These are phyloP conservation scores for Drosophila prostipennis DNA, from an alignment of 2,888 invertebrate species.

Conservation along the genomic window DNA sequence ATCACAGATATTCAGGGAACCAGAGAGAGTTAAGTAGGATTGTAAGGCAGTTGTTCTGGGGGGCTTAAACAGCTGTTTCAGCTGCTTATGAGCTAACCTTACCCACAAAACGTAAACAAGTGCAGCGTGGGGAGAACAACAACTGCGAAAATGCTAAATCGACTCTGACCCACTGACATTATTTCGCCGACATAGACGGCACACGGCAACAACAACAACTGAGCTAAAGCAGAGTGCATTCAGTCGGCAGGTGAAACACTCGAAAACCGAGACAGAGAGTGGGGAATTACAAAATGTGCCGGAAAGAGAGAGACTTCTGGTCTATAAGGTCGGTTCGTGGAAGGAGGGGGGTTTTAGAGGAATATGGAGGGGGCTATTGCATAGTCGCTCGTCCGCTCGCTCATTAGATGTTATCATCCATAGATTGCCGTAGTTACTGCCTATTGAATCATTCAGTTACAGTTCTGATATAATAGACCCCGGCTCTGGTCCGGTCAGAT, in stretches of 20 bases:
- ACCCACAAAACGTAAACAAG: slow-evolving; percentile 22
- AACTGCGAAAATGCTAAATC: slow-evolving; percentile 69
- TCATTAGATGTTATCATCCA: slow-evolving; percentile 45
- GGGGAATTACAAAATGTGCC: slow-evolving; percentile 21
- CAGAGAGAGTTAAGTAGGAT: neutral
- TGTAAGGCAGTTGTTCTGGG: slow-evolving; percentile 27
- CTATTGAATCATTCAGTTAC: slow-evolving; percentile 52
- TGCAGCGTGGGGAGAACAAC: slow-evolving; percentile 24
- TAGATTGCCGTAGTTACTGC: slow-evolving; percentile 45
- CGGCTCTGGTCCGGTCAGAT: neutral
- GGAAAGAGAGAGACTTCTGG: slow-evolving; percentile 42
- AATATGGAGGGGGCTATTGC: neutral
- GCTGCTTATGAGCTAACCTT: slow-evolving; percentile 56
- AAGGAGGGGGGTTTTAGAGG: too few relatives aligned
- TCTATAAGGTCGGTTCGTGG: slow-evolving; percentile 5
- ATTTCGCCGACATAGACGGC: slow-evolving; percentile 66
- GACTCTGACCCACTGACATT: slow-evolving; percentile 84
- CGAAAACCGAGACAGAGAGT: slow-evolving; percentile 44
- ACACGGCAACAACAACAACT: slow-evolving; percentile 21
- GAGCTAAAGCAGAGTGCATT: slow-evolving; percentile 54
- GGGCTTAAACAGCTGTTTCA: slow-evolving; percentile 62
- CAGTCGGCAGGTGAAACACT: slow-evolving; percentile 60
- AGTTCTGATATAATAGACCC: slow-evolving; percentile 44
- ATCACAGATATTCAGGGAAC: neutral
- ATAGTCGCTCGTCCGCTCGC: slow-evolving; percentile 10